Conservation (phyloP, 2,888 invertebrate species). For the Cheilosia scutellata region DNA sequence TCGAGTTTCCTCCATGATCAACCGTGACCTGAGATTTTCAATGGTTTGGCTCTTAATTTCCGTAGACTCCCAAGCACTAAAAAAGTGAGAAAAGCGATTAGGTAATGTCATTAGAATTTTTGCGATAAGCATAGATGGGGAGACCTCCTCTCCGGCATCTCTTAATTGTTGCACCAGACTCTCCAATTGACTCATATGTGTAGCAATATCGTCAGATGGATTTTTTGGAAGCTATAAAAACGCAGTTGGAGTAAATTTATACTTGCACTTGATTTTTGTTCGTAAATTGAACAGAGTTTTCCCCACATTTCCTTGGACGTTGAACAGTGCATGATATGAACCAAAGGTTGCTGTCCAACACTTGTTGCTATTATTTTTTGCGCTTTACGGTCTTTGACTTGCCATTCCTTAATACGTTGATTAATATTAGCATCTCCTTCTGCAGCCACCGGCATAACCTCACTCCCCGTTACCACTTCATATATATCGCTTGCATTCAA, state of each 20-base stretch:
- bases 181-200: conserved; percentile 30
- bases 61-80: conserved; percentile 51
- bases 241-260: conserved; percentile 79
- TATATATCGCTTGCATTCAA: conserved; percentile 23
- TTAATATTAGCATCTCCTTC: background rate
- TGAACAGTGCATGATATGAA: conserved; percentile 66
- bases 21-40: conserved; percentile 38
- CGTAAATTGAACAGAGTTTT: conserved; percentile 69
- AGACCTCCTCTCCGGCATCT: conserved; percentile 37
- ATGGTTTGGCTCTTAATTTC: conserved; percentile 36
- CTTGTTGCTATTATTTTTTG: conserved; percentile 55
- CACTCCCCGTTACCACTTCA: conserved; percentile 21
- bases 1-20: conserved; percentile 54
- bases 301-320: conserved; percentile 49
- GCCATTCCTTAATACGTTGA: background rate
- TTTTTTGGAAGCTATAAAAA: conserved; percentile 49
- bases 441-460: background rate
- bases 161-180: conserved; percentile 27
- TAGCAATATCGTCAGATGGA: conserved; percentile 30
- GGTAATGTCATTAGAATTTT: conserved; percentile 63
- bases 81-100: conserved; percentile 21
- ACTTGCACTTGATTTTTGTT: conserved; percentile 78
- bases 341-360: conserved; percentile 37
- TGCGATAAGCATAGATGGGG: conserved; percentile 70
- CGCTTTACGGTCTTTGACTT: conserved; percentile 33